These are phyloP conservation scores for Cheilosia vernalis DNA, from an alignment of 2,888 invertebrate species.

Conservation along the genomic window DNA sequence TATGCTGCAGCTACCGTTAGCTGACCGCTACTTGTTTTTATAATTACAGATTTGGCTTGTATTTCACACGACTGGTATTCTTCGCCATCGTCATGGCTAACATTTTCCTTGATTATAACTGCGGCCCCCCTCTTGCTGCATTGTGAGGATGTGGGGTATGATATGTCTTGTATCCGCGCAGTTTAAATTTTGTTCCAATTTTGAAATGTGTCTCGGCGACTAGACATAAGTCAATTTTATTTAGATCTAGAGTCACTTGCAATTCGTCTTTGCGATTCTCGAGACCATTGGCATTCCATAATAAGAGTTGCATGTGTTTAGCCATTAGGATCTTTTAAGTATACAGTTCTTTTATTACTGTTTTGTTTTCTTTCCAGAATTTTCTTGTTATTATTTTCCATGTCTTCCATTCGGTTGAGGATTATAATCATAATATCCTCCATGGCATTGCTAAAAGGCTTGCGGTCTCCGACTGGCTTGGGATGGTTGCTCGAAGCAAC, in stretches of 20 bases:
- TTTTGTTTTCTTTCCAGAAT: background rate
- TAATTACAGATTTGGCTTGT: background rate
- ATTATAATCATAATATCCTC: background rate
- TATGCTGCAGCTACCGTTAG: background rate
- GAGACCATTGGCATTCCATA: too few species aligned
- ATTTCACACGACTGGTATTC: background rate
- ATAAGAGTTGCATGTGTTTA: too few species aligned
- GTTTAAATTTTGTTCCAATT: background rate
- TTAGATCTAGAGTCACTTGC: too few species aligned
- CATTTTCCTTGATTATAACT: background rate
- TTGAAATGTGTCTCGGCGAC: too few species aligned
- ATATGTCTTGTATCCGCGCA: background rate
- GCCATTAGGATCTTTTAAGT: background rate
- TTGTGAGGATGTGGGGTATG: constrained; percentile 2
- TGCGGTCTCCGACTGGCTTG: background rate
- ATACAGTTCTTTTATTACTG: constrained; percentile 4
- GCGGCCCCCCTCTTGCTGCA: background rate
- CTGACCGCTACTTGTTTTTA: background rate
- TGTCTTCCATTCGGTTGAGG: background rate
- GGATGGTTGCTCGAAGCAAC: background rate
- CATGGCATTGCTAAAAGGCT: background rate
- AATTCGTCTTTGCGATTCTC: too few species aligned
- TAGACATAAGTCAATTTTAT: too few species aligned
- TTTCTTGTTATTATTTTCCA: background rate
- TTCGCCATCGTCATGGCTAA: background rate